These are phyloP conservation scores for Poecilobothrus nobilitatus DNA, from an alignment of 2,888 invertebrate species.

Conservation along the genomic window DNA sequence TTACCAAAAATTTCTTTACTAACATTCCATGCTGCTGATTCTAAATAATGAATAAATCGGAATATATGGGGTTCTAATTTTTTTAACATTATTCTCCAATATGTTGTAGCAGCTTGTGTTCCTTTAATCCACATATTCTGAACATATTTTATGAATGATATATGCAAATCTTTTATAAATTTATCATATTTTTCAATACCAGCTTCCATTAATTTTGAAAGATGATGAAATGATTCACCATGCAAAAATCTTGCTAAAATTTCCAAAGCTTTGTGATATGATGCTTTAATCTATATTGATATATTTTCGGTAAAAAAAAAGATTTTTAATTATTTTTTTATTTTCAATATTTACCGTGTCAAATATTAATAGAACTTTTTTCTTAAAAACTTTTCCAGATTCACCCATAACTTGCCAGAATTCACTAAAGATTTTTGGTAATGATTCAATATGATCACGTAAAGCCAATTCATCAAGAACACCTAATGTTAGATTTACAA, in stretches of 20 bases:
- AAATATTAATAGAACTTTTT: conserved; percentile 65
- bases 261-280: conserved; percentile 61
- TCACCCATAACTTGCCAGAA: conserved; percentile 81
- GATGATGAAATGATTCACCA: conserved; percentile 65
- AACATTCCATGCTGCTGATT: conserved; percentile 62
- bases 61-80: conserved; percentile 71
- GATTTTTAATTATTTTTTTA: background rate
- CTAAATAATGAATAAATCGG: conserved; percentile 65
- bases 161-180: conserved; percentile 68
- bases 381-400: conserved; percentile 67
- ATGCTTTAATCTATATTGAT: conserved; percentile 53
- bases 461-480: conserved; percentile 71
- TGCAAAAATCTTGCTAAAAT: conserved; percentile 61
- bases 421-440: conserved; percentile 72
- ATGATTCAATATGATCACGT: conserved; percentile 63
- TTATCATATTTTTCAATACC: conserved; percentile 69
- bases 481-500: conserved; percentile 59
- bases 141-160: conserved; percentile 56
- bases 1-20: conserved; percentile 60
- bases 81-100: conserved; percentile 65
- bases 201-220: conserved; percentile 58
- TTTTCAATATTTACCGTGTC: conserved; percentile 47
- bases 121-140: conserved; percentile 67
- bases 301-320: conserved; percentile 27
- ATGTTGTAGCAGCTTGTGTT: conserved; percentile 53